These are phyloP conservation scores for Protula sp. DNA, from an alignment of 2,888 invertebrate species.

Conservation along the genomic window DNA sequence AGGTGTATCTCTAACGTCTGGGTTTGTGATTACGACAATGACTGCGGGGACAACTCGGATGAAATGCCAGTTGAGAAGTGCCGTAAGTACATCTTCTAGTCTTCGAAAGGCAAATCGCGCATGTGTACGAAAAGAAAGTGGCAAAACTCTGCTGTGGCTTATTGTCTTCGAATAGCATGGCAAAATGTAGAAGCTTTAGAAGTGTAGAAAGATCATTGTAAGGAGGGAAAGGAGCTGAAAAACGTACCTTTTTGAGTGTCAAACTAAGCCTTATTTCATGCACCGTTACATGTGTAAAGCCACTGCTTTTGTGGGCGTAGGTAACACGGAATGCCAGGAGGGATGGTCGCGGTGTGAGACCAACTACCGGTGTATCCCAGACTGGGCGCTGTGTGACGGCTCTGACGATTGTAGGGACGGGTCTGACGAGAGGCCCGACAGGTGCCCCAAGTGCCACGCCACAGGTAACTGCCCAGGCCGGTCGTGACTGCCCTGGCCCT, in stretches of 20 bases:
- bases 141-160: no score
- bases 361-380: conserved; percentile 91
- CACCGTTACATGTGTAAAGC: no score
- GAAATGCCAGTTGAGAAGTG: conserved; percentile 52
- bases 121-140: no score
- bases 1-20: conserved; percentile 45
- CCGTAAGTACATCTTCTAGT: conserved; percentile 9
- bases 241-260: no score
- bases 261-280: no score
- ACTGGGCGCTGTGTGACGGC: conserved; percentile 97
- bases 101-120: no score
- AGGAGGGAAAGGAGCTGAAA: no score
- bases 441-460: conserved; percentile 81
- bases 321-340: conserved; percentile 66
- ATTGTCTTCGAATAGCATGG: no score
- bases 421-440: conserved; percentile 84
- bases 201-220: no score
- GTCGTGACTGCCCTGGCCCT: no score
- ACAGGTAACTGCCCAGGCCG: conserved; percentile 57
- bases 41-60: conserved; percentile 71
- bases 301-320: no score
- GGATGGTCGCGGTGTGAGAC: conserved; percentile 95
- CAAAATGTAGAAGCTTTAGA: no score
- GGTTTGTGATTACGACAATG: conserved; percentile 92
- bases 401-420: conserved; percentile 94